Base-by-base conservation (phyloP, 2,797 vertebrate genomes). In the Clarias fuscus region DNA sequence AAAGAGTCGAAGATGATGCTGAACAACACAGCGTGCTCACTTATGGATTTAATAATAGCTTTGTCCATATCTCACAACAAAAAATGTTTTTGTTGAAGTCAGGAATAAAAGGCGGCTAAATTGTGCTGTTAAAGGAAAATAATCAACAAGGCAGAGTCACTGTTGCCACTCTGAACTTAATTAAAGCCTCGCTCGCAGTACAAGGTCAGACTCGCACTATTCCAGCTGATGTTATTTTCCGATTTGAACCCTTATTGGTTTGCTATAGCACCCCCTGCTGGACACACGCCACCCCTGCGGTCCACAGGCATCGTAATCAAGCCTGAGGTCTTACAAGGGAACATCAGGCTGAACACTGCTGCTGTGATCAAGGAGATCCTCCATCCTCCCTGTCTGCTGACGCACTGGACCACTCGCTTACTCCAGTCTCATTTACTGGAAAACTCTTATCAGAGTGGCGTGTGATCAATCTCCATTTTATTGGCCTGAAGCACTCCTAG, bases 1-100 rank as follows among this genome's bases (percentile, higher is more conserved):
- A 15, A 20, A 79, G 77, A 27, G 37, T 72, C 67, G 3, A 61
- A 80, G 65, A 85, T 22, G 37, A 48, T 48, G 72, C 72, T 56
- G 17, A 76, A 76, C 48, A 58, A 40, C 30, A 62, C 2, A 7
- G 37, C 76, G 30, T 22, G 30, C 5, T 15, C 30, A 3, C 8
- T 37, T 30, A 30, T 5, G 30, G 48, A 17, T 27, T 30, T 56
- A 58, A 17, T 56, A 30, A 76, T 76, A 76, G 53, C 4, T 58
- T 30, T 76, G n/a, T 76, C 73, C n/a, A 30, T 76, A 76, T 18
- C 53, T 11, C 48, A 48, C 10, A 5, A n/a, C 71, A 48, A 73
- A 22, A 22, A 14, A 24, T 6, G 68, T 40, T 37, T 70, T 20
- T 8, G 27, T 67, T 70, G 3, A n/a, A 24, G 33, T 48, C 22